Base-by-base conservation (phyloP, 2,888 invertebrate species). In the Acholoe squamosa region DNA sequence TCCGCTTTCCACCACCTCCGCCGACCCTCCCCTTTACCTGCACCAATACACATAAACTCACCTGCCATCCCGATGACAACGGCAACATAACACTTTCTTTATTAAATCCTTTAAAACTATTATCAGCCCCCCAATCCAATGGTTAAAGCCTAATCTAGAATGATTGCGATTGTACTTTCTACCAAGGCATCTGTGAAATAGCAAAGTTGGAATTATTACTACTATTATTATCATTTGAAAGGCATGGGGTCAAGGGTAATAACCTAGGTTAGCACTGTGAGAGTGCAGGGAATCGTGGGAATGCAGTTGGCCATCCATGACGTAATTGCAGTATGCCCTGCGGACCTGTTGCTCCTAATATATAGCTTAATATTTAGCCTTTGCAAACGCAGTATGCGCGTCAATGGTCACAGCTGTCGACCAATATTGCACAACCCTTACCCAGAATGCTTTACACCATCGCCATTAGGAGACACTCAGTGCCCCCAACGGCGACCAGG, bases 401-500 rank as follows among this genome's bases (percentile, higher is more conserved):
- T n/a, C 61, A 61, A 3, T 61, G n/a, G n/a, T 19, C 3, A 61
- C 61, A 61, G 61, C 61, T 61, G 61, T 61, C 61, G 22, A 61
- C 61, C 61, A 61, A 61, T 43, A 61, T 61, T 61, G 61, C 61
- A 61, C 61, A 61, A 61, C n/a, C 61, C 43, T 43, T 61, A 61
- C 61, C 61, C 61, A 61, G 19, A 61, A 61, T 19, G n/a, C 61
- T n/a, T 61, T n/a, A n/a, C 61, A n/a, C 61, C 22, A 0, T n/a
- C 22, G 61, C 61, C 61, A 61, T 61, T 61, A 61, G 61, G 22
- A n/a, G 61, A n/a, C n/a, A 3, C 61, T n/a, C 19, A n/a, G 61
- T n/a, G 61, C 61, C 61, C 61, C 61, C 61, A 61, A n/a, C 61
- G 61, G 61, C 19, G 61, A n/a, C 61, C 61, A 61, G 61, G 61